These are phyloP conservation scores for Pyxicephalus adspersus DNA, from an alignment of 2,113 vertebrate species.

Conservation along the genomic window DNA sequence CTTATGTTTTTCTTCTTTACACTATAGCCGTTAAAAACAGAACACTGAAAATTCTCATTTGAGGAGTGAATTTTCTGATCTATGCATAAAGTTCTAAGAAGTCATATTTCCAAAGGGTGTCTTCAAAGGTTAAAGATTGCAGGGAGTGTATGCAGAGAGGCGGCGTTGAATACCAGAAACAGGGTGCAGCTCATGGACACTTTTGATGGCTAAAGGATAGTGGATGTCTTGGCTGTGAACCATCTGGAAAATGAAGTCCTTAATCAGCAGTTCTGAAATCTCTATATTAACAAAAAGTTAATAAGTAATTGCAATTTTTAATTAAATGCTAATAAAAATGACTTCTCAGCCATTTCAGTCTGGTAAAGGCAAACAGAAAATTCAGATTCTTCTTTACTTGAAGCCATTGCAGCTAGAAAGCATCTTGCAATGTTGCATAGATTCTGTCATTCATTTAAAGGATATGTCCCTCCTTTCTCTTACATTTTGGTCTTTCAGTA, in stretches of 20 bases:
- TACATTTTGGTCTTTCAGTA: no score
- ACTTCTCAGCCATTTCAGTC: no score
- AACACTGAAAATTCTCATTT: no score
- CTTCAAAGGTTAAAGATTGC: slow-evolving; percentile 13
- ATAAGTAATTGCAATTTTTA: background rate
- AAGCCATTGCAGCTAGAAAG: background rate
- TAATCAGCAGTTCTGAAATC: background rate
- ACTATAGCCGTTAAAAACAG: no score
- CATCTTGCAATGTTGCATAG: no score
- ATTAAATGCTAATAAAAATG: no score
- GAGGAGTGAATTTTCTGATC: background rate
- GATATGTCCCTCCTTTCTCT: no score
- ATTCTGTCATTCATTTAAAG: no score
- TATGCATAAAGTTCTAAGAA: slow-evolving; percentile 1
- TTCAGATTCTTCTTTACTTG: background rate
- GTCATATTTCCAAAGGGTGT: slow-evolving; percentile 3
- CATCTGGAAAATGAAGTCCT: background rate
- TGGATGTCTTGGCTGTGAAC: background rate
- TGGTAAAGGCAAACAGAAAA: background rate
- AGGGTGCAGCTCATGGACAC: slow-evolving; percentile 3
- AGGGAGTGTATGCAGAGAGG: slow-evolving; percentile 11
- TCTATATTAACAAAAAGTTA: background rate
- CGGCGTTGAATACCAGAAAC: background rate
- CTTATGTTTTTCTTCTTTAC: no score
- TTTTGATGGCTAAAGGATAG: background rate